Evolutionary conservation across 2,113 vertebrate species (phyloP).

Genomic region (Catharus fuscescens): DNA sequence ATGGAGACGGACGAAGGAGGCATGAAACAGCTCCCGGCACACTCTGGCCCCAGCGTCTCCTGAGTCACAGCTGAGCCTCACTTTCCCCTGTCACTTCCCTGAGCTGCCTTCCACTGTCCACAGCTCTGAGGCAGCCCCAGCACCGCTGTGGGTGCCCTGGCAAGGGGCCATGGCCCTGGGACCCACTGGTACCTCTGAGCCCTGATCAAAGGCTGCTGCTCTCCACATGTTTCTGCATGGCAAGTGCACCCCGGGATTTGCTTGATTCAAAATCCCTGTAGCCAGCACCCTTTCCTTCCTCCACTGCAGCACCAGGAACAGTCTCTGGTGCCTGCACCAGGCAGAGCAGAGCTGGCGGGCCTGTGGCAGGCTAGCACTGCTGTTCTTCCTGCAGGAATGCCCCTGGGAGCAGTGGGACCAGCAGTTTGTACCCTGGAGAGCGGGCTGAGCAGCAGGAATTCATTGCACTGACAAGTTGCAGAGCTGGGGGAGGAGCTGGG

Average conservation of each 20-base stretch:
- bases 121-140: not conserved
- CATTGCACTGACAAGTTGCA: not conserved
- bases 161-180: not conserved
- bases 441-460: not conserved
- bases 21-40: not conserved
- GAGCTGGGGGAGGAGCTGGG: not conserved
- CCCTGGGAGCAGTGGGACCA: not conserved
- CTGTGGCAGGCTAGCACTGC: rapidly evolving
- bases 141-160: not conserved
- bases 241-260: rapidly evolving
- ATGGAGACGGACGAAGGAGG: rapidly evolving
- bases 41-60: not conserved
- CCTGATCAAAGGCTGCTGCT: not conserved
- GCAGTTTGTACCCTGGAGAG: rapidly evolving
- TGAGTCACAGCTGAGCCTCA: not conserved
- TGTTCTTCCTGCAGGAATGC: not conserved
- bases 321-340: rapidly evolving
- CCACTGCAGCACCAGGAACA: rapidly evolving
- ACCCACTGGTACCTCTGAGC: rapidly evolving
- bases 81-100: not conserved
- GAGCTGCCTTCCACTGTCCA: not conserved
- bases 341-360: not conserved
- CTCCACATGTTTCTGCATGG: rapidly evolving
- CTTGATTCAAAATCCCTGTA: not conserved
- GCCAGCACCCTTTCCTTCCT: not conserved